Percentiles rank a stretch among this genome's conserved stretches.
Conservation (phyloP, 1,140 invertebrate genomes). For the Drosophila repleta region DNA sequence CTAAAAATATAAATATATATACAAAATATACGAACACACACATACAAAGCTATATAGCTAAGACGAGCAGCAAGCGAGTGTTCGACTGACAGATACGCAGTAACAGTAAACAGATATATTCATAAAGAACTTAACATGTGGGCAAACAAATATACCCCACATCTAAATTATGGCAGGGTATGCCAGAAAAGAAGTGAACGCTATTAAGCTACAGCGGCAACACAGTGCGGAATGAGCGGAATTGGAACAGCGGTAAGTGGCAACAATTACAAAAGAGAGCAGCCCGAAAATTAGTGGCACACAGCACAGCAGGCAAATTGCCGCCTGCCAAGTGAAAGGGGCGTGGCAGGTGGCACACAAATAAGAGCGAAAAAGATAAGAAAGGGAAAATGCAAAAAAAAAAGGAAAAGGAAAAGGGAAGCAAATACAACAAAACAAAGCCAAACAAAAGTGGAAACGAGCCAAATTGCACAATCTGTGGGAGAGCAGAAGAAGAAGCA, state of each 20-base stretch:
- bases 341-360: slow-evolving; percentile 5
- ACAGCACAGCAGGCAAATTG: slow-evolving; percentile 47
- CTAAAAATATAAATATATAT: slow-evolving; percentile 19
- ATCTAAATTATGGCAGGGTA: slow-evolving; percentile 1
- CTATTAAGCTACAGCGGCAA: slow-evolving; percentile 8
- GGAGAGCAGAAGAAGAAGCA: slow-evolving; percentile 35
- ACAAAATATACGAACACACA: neutral
- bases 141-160: too few relatives aligned
- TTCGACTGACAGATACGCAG: neutral
- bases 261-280: slow-evolving; percentile 58
- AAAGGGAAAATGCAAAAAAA: slow-evolving; percentile 17
- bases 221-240: slow-evolving; percentile 27
- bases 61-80: neutral
- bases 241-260: slow-evolving; percentile 66
- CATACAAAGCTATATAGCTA: neutral
- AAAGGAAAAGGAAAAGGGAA: slow-evolving; percentile 21
- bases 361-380: slow-evolving; percentile 19
- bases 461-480: slow-evolving; percentile 74
- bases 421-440: slow-evolving; percentile 32
- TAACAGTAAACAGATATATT: neutral
- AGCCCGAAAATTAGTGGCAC: slow-evolving; percentile 52
- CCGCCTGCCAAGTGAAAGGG: slow-evolving; percentile 3
- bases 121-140: too few relatives aligned
- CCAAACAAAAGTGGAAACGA: slow-evolving; percentile 60
- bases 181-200: slow-evolving; percentile 10